Base-by-base conservation (phyloP, 2,797 vertebrate genomes). In the Microcaecilia unicolor region DNA sequence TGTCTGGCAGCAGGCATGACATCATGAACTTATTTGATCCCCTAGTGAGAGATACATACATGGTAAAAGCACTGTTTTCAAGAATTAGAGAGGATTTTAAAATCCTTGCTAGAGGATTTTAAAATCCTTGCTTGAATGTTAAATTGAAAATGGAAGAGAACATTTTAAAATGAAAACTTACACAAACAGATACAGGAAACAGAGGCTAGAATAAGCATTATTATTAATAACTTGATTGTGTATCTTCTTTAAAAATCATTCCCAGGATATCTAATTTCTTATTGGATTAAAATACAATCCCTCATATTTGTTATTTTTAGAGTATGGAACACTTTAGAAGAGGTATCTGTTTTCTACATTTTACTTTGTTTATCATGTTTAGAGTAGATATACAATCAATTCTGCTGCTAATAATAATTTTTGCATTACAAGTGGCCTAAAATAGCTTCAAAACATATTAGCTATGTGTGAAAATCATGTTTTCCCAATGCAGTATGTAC, bases 161-260 rank as follows among this genome's bases (percentile, higher is more conserved):
- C n/a, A n/a, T n/a, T n/a, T n/a, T n/a, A n/a, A n/a, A n/a, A n/a
- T n/a, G n/a, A n/a, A n/a, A n/a, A n/a, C n/a, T n/a, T n/a, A n/a
- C n/a, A n/a, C n/a, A n/a, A n/a, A n/a, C n/a, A n/a, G n/a, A n/a
- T n/a, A n/a, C n/a, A n/a, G n/a, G n/a, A n/a, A n/a, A n/a, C n/a
- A n/a, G n/a, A n/a, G n/a, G n/a, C n/a, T n/a, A n/a, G n/a, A n/a
- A n/a, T n/a, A n/a, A n/a, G n/a, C n/a, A n/a, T n/a, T n/a, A n/a
- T n/a, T n/a, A n/a, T n/a, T n/a, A n/a, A n/a, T n/a, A n/a, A n/a
- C n/a, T n/a, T n/a, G n/a, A n/a, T n/a, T n/a, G n/a, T n/a, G n/a
- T n/a, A n/a, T n/a, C n/a, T 67, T 74, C 62, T 63, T 67, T 64
- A 66, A 57, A 39, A 57, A 39, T 35, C 19, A 14, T 59, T 54